Evolutionary conservation across 2,797 vertebrate species (phyloP).

Genomic region (Acanthiza pusilla): DNA sequence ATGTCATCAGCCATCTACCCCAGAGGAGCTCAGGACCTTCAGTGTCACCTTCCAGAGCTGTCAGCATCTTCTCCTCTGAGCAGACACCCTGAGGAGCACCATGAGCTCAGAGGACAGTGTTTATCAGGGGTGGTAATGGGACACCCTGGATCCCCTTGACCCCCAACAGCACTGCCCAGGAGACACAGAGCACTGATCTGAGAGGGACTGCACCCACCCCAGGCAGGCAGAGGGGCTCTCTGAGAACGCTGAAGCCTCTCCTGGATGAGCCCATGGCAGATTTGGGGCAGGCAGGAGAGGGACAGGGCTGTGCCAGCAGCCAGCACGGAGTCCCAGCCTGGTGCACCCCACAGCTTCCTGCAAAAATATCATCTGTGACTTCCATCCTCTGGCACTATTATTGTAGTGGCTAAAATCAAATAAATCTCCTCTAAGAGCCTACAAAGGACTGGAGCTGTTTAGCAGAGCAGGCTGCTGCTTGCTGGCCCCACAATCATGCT

Average conservation of each 20-base stretch:
- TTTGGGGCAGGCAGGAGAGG: neutral
- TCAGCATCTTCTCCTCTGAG: neutral
- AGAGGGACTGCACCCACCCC: no score
- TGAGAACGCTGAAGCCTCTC: neutral
- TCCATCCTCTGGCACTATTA: neutral
- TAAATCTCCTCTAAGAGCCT: neutral
- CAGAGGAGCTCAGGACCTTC: neutral
- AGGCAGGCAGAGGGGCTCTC: neutral
- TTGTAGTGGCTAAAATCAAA: neutral
- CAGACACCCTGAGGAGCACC: neutral
- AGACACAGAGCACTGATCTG: neutral
- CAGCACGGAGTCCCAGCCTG: neutral
- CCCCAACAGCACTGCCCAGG: neutral
- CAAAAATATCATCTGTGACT: neutral
- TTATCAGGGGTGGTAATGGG: neutral
- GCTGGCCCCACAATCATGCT: neutral
- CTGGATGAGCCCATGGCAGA: neutral
- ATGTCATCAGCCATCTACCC: neutral
- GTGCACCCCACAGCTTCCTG: neutral
- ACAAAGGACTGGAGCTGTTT: neutral
- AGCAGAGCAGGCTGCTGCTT: neutral
- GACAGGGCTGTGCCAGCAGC: neutral
- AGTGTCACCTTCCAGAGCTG: neutral
- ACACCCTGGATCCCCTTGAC: neutral
- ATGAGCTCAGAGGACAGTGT: rapidly evolving